Base-by-base conservation (phyloP, 2,888 invertebrate genomes). In the Zonitis immaculata region DNA sequence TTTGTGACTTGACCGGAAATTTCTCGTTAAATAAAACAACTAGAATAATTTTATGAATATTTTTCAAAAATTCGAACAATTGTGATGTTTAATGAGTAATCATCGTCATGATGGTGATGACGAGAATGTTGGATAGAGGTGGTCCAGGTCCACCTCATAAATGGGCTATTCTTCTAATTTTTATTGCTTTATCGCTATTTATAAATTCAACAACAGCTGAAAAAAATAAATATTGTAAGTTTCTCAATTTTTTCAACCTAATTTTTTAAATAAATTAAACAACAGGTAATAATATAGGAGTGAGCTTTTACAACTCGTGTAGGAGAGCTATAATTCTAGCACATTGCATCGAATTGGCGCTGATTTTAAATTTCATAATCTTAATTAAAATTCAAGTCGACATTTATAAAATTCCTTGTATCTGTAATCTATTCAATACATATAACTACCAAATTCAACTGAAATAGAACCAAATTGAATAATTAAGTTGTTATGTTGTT, bases 191-290 rank as follows among this genome's bases (percentile, higher is more conserved):
- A n/a, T n/a, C n/a, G n/a, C n/a, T n/a, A n/a, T n/a, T n/a, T n/a
- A n/a, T n/a, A n/a, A 54, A 47, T 47, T 43, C 63, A 51, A 61
- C 62, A 45, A 54, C 65, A 32, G 67, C 70, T 18, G 74, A 74
- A 58, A 74, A 73, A 61, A 73, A 69, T 64, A 74, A 74, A 69
- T 71, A 72, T 56, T 74, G 74, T 74, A 65, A 74, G 74, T 73
- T 27, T 7, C n/a, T n/a, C n/a, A n/a, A n/a, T n/a, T n/a, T n/a
- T n/a, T n/a, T n/a, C n/a, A n/a, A n/a, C n/a, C n/a, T n/a, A n/a
- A n/a, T n/a, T n/a, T n/a, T n/a, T n/a, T n/a, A n/a, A n/a, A n/a
- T n/a, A n/a, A n/a, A n/a, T n/a, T n/a, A 44, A 7, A 18, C 35
- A 35, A 35, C 35, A 35, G 35, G 35, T 35, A 35, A n/a, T n/a